A percentile compares a stretch with the other conserved stretches of the same genome.
These are phyloP conservation scores for Lophochroa leadbeateri DNA, from an alignment of 2,113 vertebrate species.

Conservation along the genomic window DNA sequence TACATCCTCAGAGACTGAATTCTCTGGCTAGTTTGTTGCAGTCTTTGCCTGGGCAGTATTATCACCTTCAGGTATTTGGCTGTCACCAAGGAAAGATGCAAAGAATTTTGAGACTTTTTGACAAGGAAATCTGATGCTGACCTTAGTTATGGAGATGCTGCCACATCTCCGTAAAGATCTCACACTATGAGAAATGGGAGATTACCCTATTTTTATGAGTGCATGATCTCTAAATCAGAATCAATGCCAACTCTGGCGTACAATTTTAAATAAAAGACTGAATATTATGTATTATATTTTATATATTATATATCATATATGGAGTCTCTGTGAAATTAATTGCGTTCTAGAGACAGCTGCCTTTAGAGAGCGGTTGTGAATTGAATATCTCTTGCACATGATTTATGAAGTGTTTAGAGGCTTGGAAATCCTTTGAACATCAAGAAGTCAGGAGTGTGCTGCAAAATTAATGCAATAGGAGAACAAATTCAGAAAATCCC, in stretches of 20 bases:
- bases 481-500: background rate
- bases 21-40: background rate
- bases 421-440: background rate
- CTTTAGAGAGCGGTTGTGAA: background rate
- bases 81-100: background rate
- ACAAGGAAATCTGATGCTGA: background rate
- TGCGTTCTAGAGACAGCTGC: background rate
- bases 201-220: background rate
- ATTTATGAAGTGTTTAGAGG: background rate
- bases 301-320: background rate
- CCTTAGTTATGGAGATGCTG: background rate
- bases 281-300: background rate
- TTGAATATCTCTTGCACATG: background rate
- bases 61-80: background rate
- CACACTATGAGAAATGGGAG: background rate
- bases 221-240: background rate
- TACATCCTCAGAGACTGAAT: background rate
- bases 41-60: background rate
- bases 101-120: background rate
- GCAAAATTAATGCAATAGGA: background rate
- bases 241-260: background rate
- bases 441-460: background rate
- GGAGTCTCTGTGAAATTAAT: background rate
- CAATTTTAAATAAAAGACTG: conserved; percentile 1
- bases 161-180: background rate